These are phyloP conservation scores for Pentalonia nigronervosa DNA, from an alignment of 1,140 invertebrate species.

Conservation along the genomic window DNA sequence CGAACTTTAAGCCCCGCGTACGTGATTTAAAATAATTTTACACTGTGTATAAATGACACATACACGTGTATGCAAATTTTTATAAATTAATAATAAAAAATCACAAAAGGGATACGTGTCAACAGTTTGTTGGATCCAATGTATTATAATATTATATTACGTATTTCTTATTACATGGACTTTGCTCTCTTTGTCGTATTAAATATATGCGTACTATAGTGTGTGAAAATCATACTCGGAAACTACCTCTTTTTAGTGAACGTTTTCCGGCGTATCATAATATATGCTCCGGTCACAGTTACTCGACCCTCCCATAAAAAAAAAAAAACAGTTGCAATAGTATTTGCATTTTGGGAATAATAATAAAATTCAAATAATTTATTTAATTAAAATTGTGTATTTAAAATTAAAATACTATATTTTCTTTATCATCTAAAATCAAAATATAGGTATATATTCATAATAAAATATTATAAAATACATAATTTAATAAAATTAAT, in stretches of 20 bases:
- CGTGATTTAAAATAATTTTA: conserved; percentile 1
- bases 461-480: no score
- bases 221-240: not conserved
- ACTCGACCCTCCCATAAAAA: not conserved
- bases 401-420: no score
- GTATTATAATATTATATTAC: not conserved
- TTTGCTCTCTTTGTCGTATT: not conserved
- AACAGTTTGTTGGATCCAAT: not conserved
- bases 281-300: not conserved
- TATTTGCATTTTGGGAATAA: not conserved
- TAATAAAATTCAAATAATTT: not conserved
- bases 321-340: not conserved
- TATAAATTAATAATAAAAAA: conserved; percentile 14
- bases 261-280: not conserved
- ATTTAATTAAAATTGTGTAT: no score
- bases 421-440: no score
- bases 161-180: not conserved
- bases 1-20: not conserved
- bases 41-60: not conserved
- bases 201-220: not conserved
- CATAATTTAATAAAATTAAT: no score
- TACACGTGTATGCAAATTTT: not conserved
- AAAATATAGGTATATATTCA: no score
- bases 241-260: not conserved
- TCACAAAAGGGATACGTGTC: not conserved